Base-by-base conservation (phyloP, 1,140 invertebrate species). In the Ceratosolen solmsi region DNA sequence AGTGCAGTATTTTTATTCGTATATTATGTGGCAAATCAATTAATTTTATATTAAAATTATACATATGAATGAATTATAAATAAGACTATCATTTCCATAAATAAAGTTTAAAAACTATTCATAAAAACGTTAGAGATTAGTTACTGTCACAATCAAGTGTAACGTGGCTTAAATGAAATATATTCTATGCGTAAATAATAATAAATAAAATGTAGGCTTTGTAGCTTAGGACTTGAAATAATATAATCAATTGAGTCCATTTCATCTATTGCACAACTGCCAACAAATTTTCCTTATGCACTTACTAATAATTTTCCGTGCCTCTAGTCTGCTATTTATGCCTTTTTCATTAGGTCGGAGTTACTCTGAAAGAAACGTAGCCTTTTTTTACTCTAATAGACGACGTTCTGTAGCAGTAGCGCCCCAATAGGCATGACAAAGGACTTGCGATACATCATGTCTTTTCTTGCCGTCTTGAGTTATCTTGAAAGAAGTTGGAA, bases 321-420 rank as follows among this genome's bases (percentile, higher is more conserved):
- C 3, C 22, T 30, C 46, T 13, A 15, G 27, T 54, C 0, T 41
- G 60, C 41, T 22, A 63, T 76, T 41, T 76, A 11, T 25, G 38
- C 15, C 38, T 46, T 38, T 78, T 78, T 78, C 76, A 78, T 68
- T 51, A 68, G 46, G 15, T 25, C 63, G n/a, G 30, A 0, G 20
- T 2, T 8, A 46, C 8, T 65, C 22, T 9, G 20, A 20, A 49
- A 8, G 41, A 27, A 22, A 41, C 17, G 38, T 25, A 20, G 41
- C 46, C 41, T 56, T 63, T 71, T 79, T 79, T 33, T 71, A 36
- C 49, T 46, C 65, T 79, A 71, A 79, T 79, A 79, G 63, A 36
- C 63, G 5, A 51, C 60, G 25, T 49, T 68, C 41, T 46, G 65
- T 27, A 27, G 56, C 25, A 60, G 17, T 25, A 33, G 33, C n/a